Base-by-base conservation (phyloP, 1,140 invertebrate genomes). In the Cataglyphis hispanica region DNA sequence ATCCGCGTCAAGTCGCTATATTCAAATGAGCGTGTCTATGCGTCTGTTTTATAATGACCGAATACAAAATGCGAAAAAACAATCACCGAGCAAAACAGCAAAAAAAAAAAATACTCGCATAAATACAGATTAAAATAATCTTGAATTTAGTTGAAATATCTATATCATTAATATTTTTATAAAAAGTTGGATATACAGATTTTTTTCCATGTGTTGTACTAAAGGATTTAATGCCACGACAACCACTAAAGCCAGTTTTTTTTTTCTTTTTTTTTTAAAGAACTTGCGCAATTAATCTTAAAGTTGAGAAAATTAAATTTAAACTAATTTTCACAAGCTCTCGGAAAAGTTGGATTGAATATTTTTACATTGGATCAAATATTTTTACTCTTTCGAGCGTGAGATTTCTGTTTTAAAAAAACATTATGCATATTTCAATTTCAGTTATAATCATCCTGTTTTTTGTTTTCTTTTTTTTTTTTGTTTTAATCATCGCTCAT, bases 1-100 rank as follows among this genome's bases (percentile, higher is more conserved):
- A 83, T 74, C 78, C 37, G 37, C 78, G 53, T 83, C 78, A 83
- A 74, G 67, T 56, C 37, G 78, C 25, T 72, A 37, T 60, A 83
- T 83, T 83, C 53, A 83, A 74, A 83, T 83, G 67, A 72, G 53
- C 53, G 53, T 80, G 22, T 53, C 63, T 19, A 50, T 53, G 31
- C 31, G 1, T 72, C 31, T n/a, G 53, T 58, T 60, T 74, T 25
- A 74, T 16, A 31, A 72, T 22, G 50, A 11, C 66, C 31, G 22
- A 60, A 81, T 31, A 19, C n/a, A 11, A 43, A 58, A 46, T 56
- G 13, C 5, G n/a, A 25, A 72, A 72, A 43, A 58, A 74, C 10
- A 25, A 25, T 8, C 56, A 40, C 3, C 46, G 25, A 25, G 16
- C 5, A 10, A 56, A 69, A 6, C 22, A 10, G 40, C 37, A 64